phyloP scores from a whole-genome alignment of 2,888 invertebrate species.

The Gibbula magus region DNA sequence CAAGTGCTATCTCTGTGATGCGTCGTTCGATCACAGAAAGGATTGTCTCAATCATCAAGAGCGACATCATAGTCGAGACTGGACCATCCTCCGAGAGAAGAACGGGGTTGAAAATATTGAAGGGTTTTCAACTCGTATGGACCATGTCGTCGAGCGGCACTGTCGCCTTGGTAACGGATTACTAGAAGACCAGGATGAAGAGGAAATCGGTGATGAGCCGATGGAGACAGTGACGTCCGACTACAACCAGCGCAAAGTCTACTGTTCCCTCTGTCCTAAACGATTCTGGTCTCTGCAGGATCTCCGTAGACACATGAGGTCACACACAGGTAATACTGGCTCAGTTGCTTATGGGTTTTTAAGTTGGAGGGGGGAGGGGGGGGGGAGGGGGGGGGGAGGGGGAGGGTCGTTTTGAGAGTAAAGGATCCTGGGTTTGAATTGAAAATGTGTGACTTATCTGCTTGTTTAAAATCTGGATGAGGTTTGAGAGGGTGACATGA shows the following conservation, averaged over 20 bases:
- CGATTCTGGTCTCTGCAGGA: conserved; percentile 97
- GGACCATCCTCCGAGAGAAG: conserved; percentile 83
- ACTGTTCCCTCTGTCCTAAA: conserved; percentile 90
- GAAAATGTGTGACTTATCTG: too few relatives aligned
- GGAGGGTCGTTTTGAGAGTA: too few relatives aligned
- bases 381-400: too few relatives aligned
- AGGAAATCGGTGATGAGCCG: conserved; percentile 44
- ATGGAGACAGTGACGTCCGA: conserved; percentile 58
- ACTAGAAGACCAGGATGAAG: conserved; percentile 2
- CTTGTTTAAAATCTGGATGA: too few relatives aligned
- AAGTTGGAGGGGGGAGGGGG: too few relatives aligned
- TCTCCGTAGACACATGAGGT: conserved; percentile 92
- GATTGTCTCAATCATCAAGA: conserved; percentile 89
- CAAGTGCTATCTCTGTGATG: conserved; percentile 95
- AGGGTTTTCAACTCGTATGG: conserved; percentile 66
- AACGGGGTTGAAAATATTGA: conserved; percentile 68
- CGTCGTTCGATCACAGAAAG: conserved; percentile 86
- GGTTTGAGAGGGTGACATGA: too few relatives aligned
- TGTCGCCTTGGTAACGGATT: conserved; percentile 44
- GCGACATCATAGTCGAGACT: conserved; percentile 85
- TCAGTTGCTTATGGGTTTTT: too few relatives aligned
- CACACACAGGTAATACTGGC: conserved; percentile 84
- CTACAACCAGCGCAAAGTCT: conserved; percentile 70
- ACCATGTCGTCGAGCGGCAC: conserved; percentile 64
- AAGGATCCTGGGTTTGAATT: too few relatives aligned